Conservation (phyloP, 2,113 vertebrate genomes). For the Cyanistes caeruleus region DNA sequence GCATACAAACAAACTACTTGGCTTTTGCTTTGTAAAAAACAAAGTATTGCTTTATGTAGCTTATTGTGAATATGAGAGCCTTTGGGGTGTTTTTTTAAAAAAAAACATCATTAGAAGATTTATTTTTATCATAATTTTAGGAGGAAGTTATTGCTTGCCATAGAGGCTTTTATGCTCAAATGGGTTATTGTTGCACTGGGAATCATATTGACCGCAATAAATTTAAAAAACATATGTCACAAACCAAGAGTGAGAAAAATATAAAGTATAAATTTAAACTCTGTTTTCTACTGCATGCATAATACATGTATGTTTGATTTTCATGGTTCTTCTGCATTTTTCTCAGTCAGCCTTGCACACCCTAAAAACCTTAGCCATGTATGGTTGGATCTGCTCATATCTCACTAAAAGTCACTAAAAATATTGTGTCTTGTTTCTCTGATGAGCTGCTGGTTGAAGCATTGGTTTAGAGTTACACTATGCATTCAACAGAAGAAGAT, state of each 20-base stretch:
- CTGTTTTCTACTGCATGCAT: neutral
- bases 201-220: neutral
- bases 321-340: neutral
- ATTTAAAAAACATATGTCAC: neutral
- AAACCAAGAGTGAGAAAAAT: neutral
- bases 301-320: neutral
- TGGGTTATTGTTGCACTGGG: neutral
- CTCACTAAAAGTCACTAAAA: neutral
- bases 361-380: neutral
- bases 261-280: neutral
- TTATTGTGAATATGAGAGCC: neutral
- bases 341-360: neutral
- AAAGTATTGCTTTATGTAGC: neutral
- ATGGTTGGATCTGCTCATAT: rapidly evolving
- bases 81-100: neutral
- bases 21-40: neutral
- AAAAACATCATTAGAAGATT: neutral
- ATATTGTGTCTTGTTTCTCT: neutral
- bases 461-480: neutral
- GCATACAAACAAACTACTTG: neutral
- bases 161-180: neutral
- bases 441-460: neutral
- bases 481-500: neutral
- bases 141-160: neutral
- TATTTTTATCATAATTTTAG: neutral